Base-by-base conservation (phyloP, 2,113 vertebrate species). In the Nannobrachium achirus region DNA sequence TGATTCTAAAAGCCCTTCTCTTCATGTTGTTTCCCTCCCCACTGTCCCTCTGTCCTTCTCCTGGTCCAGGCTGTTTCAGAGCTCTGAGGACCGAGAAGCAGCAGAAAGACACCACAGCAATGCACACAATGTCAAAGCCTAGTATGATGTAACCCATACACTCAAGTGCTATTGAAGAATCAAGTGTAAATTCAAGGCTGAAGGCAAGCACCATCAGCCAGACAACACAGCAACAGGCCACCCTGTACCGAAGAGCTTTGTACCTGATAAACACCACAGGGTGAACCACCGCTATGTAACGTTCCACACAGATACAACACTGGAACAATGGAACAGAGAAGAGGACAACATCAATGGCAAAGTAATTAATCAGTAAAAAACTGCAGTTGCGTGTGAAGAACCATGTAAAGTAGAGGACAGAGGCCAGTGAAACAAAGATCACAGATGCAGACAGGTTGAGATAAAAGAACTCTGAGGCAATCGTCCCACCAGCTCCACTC, bases 261-360 rank as follows among this genome's bases (percentile, higher is more conserved):
- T 40, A 63, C 67, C 56, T 71, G 16, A 71, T 45, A 67, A 76
- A 76, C 4, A 19, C 6, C 16, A 64, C 11, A 11, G 66, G 51
- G 19, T 53, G 51, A 8, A 10, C 41, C 41, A 44, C 41, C 8
- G 41, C 41, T 11, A 44, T 8, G 66, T 76, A 71, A 1, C 62
- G 50, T 38, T 71, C 74, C 14, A 66, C 39, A 38, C 75, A 77
- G 52, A 77, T 1, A 4, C 65, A 59, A 20, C 57, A 44, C 75
- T 77, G 63, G 51, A 77, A 46, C 33, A 71, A 2, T 44, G 56
- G 50, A 7, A 33, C 25, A 33, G 38, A 56, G 13, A 56, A 55
- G n/a, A n/a, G 0, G 0, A 0, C 6, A 33, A 33, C 3, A 33
- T 4, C 25, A 33, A 33, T 33, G 25, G 6, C 3, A 33, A 33